Conservation (phyloP, 2,888 invertebrate genomes). For the Plebejus argus region DNA sequence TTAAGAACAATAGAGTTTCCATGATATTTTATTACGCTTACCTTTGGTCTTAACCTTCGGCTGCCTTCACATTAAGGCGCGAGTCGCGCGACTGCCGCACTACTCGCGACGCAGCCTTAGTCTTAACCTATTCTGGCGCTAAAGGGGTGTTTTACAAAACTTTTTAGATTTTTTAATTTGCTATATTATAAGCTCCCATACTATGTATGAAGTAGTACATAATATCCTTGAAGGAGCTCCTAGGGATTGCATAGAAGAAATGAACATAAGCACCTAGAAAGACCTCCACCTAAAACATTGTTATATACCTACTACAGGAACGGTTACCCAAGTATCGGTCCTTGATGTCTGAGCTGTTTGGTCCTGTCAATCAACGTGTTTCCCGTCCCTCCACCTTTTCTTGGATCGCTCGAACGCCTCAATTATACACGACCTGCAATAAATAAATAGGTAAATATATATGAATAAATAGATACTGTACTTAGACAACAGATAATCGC, state of each 20-base stretch:
- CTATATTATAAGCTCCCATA: background rate
- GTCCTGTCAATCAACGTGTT: conserved; percentile 60
- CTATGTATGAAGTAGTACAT: background rate
- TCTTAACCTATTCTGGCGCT: background rate
- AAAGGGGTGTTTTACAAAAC: background rate
- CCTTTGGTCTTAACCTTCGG: background rate
- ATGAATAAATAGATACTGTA: background rate
- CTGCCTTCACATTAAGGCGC: no score
- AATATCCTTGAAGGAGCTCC: background rate
- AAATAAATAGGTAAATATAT: background rate
- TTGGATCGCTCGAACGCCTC: conserved; percentile 89
- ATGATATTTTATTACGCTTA: background rate
- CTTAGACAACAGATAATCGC: no score
- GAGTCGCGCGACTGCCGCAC: no score
- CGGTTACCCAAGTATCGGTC: background rate
- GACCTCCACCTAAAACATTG: background rate
- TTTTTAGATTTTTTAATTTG: background rate
- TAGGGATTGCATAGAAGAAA: background rate
- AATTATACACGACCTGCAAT: conserved; percentile 85
- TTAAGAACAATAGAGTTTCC: background rate
- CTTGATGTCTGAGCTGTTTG: conserved; percentile 2
- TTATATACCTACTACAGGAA: conserved; percentile 9
- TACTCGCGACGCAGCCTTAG: no score
- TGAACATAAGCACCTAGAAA: background rate
- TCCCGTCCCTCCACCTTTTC: conserved; percentile 71